Evolutionary conservation across 2,797 vertebrate genomes (phyloP), one percentile per base, ranked within the genome.

Genomic region (Scleropages formosus): DNA sequence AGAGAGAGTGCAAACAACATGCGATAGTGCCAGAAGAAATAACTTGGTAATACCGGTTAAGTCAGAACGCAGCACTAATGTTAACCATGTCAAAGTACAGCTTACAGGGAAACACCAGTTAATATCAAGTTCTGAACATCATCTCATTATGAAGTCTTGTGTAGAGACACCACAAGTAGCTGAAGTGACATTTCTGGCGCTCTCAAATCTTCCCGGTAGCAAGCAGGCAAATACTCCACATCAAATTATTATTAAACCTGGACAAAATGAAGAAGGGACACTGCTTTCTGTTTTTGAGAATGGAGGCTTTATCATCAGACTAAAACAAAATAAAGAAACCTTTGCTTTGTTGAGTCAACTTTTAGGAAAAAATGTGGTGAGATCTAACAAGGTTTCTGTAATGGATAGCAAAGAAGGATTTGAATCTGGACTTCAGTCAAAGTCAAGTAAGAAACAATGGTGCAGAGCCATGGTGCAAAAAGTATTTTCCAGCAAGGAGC

Each of bases 351-450:
- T 95, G 82, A 85, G 81, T 78, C 15, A 67, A 49, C 20, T 76
- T 66, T 85, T 93, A 76, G 72, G 74, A 13, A 69, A 87, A 80
- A 84, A 88, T 83, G 63, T 87, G 26, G 9, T 78, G 11, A 82
- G 70, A 15, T 83, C 47, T 18, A 39, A 77, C 59, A 70, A 83
- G 0, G 67, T 90, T 77, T 20, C 70, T 13, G n/a, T 75, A 24
- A 81, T 83, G 77, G 82, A 90, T 49, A 77, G 93, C 79, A 84
- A 83, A 81, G 82, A 84, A 81, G 92, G 87, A 16, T 82, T 92
- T 39, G 82, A 87, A 69, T 95, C 92, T n/a, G n/a, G n/a, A n/a
- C n/a, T 60, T 82, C 95, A 80, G 82, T n/a, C 84, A 75, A 88
- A 92, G 59, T 91, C 86, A 39, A 79, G 84, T 68, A 74, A 68